Evolutionary conservation across 1,140 invertebrate species (phyloP), one percentile per base, ranked within the genome.

Genomic region (Megathymus violae): DNA sequence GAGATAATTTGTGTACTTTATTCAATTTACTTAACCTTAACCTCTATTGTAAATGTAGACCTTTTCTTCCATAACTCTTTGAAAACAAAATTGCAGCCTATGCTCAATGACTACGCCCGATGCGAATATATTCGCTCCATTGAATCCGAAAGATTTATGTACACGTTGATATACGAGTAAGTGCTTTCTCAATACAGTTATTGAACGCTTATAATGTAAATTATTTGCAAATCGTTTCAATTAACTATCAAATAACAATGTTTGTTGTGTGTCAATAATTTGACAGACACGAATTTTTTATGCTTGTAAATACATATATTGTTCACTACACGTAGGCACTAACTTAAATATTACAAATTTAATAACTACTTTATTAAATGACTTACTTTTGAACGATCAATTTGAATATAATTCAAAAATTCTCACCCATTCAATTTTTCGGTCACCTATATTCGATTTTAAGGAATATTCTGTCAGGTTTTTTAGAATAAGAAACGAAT

Each of bases 61-160:
- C 4, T 25, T 15, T 10, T 0, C 44, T 47, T 47, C 19, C 19
- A 47, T 47, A 47, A 47, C 19, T 47, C 19, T 47, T 27, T 27
- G 1, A 22, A 47, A 14, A 47, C 44, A 27, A 47, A 47, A 47
- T 47, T 25, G 31, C 34, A 17, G 48, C 38, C 48, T 51, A 19
- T 51, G 48, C 34, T 13, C 31, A 51, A 34, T 38, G 31, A 27
- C 31, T 51, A 51, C 36, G 31, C 14, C 34, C 34, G 17, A 19
- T 38, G 48, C 9, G 50, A 40, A 7, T 19, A 46, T 46, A 52
- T 52, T 52, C 36, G 34, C 50, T 6, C 50, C 17, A 40, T 52
- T 52, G 34, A 52, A 52, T 9, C 16, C 15, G 48, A 40, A 40
- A 52, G 36, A 52, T 52, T 52, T 52, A 51, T 51, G 48, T 17